phyloP scores from a whole-genome alignment of 1,140 invertebrate species.

The Ceratina australensis region DNA sequence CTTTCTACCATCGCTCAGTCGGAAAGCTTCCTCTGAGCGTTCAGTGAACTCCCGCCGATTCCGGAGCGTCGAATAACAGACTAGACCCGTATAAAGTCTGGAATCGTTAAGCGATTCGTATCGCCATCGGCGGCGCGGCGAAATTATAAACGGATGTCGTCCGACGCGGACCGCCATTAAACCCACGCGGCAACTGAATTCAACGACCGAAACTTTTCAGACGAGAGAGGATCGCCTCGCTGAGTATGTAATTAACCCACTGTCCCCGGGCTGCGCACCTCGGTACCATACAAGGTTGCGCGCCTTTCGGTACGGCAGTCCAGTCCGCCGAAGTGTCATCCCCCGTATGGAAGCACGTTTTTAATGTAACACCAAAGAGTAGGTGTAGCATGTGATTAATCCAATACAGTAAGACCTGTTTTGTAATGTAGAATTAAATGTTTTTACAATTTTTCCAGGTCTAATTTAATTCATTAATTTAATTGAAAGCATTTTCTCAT shows the following conservation, averaged over 20 bases:
- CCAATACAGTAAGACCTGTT: too few species aligned
- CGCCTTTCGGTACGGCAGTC: too few species aligned
- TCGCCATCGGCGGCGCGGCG: slow-evolving; percentile 26
- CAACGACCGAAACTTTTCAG: slow-evolving; percentile 60
- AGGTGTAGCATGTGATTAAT: too few species aligned
- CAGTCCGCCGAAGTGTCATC: too few species aligned
- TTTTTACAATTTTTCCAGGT: too few species aligned
- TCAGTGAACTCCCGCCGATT: slow-evolving; percentile 33
- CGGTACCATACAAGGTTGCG: background rate
- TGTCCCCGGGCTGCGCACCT: background rate
- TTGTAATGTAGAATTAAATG: too few species aligned
- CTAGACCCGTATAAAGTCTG: slow-evolving; percentile 37
- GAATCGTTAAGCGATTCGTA: slow-evolving; percentile 52
- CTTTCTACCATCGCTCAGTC: slow-evolving; percentile 9
- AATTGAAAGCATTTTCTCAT: too few species aligned
- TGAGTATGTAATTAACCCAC: slow-evolving; percentile 54
- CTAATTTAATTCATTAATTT: too few species aligned
- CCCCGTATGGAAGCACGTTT: too few species aligned
- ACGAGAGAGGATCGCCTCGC: slow-evolving; percentile 36
- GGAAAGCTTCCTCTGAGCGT: slow-evolving; percentile 24
- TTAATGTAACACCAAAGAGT: too few species aligned
- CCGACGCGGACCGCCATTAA: slow-evolving; percentile 48
- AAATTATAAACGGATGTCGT: slow-evolving; percentile 51
- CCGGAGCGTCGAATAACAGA: slow-evolving; percentile 45
- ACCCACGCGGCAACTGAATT: slow-evolving; percentile 60